These are phyloP conservation scores for Oreohelix idahoensis DNA, from an alignment of 1,140 invertebrate genomes.

Conservation along the genomic window DNA sequence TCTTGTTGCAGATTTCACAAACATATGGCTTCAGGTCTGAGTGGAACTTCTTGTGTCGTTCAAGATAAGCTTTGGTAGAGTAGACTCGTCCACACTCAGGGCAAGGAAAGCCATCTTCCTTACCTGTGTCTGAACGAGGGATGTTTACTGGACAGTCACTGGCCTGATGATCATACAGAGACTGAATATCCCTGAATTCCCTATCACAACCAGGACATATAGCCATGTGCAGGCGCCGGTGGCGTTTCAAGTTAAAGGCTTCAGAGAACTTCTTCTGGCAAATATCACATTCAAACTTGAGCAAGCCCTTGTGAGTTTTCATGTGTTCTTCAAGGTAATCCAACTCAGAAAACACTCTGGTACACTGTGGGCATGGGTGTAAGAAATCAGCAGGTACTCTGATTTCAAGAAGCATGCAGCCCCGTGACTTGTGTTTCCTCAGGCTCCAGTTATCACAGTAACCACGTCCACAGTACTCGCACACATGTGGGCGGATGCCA, in stretches of 20 bases:
- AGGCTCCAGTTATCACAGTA: conserved; percentile 41
- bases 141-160: conserved; percentile 16
- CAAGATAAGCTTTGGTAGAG: conserved; percentile 33
- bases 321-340: conserved; percentile 25
- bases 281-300: conserved; percentile 37
- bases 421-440: conserved; percentile 24
- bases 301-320: conserved; percentile 24
- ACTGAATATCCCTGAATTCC: conserved; percentile 24
- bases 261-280: conserved; percentile 32
- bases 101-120: conserved; percentile 21
- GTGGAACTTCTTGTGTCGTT: conserved; percentile 38
- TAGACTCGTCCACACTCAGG: conserved; percentile 19
- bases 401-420: conserved; percentile 19
- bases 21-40: conserved; percentile 29
- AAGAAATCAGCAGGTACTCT: conserved; percentile 15
- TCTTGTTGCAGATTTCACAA: conserved; percentile 33
- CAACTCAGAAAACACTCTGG: conserved; percentile 13
- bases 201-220: conserved; percentile 25
- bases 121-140: not conserved
- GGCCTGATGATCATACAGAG: conserved; percentile 1
- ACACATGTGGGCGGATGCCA: conserved; percentile 5
- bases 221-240: conserved; percentile 32
- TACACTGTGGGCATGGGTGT: conserved; percentile 26
- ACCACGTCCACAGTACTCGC: conserved; percentile 24
- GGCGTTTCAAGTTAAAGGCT: conserved; percentile 34